Evolutionary conservation across 2,113 vertebrate genomes (phyloP), one percentile per base, ranked within the genome.

Genomic region (Chrysochloris asiatica): DNA sequence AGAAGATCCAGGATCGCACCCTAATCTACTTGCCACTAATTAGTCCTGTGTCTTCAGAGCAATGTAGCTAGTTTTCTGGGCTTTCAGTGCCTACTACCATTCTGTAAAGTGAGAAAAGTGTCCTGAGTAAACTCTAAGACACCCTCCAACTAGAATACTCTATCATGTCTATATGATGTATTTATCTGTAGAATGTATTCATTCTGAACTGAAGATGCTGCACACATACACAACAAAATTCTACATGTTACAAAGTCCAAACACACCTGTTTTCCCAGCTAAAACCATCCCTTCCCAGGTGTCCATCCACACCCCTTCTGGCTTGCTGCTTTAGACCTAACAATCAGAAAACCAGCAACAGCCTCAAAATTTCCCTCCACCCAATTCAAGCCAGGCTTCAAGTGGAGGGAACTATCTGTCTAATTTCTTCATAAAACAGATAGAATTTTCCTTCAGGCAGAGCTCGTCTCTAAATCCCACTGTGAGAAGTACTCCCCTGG

Each of bases 401-500:
- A 80, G 77, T 83, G 28, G 24, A 17, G 94, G 43, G 43, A 82
- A 87, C 52, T 71, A 67, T 13, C 56, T 45, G 4, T 21, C 48
- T n/a, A 11, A 21, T 24, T 4, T 43, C 26, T 86, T 82, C 52
- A 59, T 9, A 54, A 10, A n/a, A 83, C 36, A 30, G 67, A 83
- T 28, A 83, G 24, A 79, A 91, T 8, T 86, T 90, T 77, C 67
- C 89, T 63, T 93, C 50, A 12, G 65, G 38, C 86, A 61, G n/a
- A 88, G 38, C 7, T 43, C 43, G 0, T 54, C 48, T 92, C 43
- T 88, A 81, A 86, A 88, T 43, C 63, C 75, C 86, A 61, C 88
- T 65, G 43, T 38, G 47, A 89, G 84, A 77, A 90, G 33, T 38
- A 47, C 59, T 96, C 83, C 91, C 93, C 94, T 81, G 81, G 79